A percentile compares a stretch with the other conserved stretches of the same genome.
Conservation (phyloP, 1,140 invertebrate genomes). For the Bombus sylvicola region DNA sequence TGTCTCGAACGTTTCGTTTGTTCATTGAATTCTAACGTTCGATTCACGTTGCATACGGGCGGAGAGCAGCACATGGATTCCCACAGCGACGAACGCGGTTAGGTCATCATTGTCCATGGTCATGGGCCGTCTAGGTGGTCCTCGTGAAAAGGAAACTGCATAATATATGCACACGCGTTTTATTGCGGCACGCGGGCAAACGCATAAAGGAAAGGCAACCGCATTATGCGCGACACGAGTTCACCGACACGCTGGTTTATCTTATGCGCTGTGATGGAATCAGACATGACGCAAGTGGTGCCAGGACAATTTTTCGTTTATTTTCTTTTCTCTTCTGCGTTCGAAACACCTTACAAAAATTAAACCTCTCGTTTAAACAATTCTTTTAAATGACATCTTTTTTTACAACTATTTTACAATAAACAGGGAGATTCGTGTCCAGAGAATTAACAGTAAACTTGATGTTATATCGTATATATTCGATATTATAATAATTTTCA, state of each 20-base stretch:
- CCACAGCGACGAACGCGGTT: slow-evolving; percentile 51
- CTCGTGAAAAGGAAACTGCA: slow-evolving; percentile 69
- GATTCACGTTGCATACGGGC: not conserved
- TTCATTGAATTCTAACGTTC: slow-evolving; percentile 11
- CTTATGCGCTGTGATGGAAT: slow-evolving; percentile 24
- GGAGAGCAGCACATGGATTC: slow-evolving; percentile 30
- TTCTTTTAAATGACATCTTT: too few species aligned
- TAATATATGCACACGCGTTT: slow-evolving; percentile 64
- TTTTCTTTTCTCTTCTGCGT: not conserved
- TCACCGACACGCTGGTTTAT: slow-evolving; percentile 56
- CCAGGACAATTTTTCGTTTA: not conserved
- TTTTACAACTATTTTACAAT: not conserved
- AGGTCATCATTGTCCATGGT: slow-evolving; percentile 53
- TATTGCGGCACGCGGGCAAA: slow-evolving; percentile 58
- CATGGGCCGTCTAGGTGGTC: slow-evolving; percentile 61
- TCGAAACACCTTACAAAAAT: not conserved
- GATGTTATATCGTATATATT: not conserved
- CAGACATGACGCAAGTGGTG: slow-evolving; percentile 12
- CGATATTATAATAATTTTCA: not conserved
- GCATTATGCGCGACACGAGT: slow-evolving; percentile 51
- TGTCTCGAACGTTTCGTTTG: slow-evolving; percentile 10
- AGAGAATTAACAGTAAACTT: not conserved
- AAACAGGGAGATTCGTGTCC: not conserved
- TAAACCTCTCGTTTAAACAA: not conserved
- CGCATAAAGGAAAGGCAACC: slow-evolving; percentile 25